Conservation (phyloP, 2,888 invertebrate genomes). For the Chrysotoxum bicinctum region DNA sequence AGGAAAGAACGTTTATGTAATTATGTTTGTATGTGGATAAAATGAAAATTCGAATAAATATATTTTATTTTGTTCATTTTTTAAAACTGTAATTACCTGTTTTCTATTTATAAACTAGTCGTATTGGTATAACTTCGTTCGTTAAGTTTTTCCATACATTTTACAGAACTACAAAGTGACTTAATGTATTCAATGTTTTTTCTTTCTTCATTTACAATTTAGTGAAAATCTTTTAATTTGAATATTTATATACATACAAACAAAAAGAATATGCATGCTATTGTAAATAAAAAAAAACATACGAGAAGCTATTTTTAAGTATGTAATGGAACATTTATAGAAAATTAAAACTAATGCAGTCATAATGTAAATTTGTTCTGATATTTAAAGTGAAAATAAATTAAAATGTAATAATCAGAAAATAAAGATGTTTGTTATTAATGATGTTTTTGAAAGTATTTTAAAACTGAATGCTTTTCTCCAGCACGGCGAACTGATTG, state of each 20-base stretch:
- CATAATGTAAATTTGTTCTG: slow-evolving; percentile 41
- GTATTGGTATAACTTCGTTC: not conserved
- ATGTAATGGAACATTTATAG: slow-evolving; percentile 46
- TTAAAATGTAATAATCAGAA: slow-evolving; percentile 31
- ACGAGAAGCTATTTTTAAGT: slow-evolving; percentile 1
- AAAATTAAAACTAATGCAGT: slow-evolving; percentile 32
- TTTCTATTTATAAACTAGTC: not conserved
- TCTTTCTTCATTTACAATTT: not conserved
- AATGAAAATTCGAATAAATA: not conserved
- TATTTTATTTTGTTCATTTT: not conserved
- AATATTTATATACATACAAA: not conserved
- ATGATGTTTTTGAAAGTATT: too few species aligned
- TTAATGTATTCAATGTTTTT: not conserved
- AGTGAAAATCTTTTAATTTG: not conserved
- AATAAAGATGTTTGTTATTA: not conserved
- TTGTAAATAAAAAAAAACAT: slow-evolving; percentile 48
- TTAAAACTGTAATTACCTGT: not conserved
- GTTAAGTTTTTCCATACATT: not conserved
- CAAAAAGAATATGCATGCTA: slow-evolving; percentile 14
- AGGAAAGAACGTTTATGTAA: not conserved
- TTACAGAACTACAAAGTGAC: not conserved
- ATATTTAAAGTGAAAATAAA: slow-evolving; percentile 52
- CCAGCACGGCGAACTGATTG: too few species aligned
- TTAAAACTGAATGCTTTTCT: too few species aligned
- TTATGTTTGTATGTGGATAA: not conserved